Conservation (phyloP, 2,888 invertebrate species). For the Oligia fasciuncula region DNA sequence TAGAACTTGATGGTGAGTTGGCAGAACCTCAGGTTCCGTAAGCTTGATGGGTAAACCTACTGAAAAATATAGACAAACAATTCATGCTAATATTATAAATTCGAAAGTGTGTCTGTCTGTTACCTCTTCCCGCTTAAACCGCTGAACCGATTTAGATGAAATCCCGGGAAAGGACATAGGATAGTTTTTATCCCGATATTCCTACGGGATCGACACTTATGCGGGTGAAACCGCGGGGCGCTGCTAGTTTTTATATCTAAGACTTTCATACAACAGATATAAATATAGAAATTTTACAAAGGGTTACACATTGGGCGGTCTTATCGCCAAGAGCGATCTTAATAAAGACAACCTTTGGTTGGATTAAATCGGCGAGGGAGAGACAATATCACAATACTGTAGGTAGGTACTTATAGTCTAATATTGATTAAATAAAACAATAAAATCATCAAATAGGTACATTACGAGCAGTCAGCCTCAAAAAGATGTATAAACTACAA, state of each 20-base stretch:
- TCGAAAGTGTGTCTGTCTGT: too few relatives aligned
- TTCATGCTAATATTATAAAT: too few relatives aligned
- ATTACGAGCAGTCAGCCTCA: not conserved
- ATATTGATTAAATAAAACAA: not conserved
- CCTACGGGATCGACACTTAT: too few relatives aligned
- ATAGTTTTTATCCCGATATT: too few relatives aligned
- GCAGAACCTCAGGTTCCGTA: not conserved
- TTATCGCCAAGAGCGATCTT: not conserved
- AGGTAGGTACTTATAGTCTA: too few relatives aligned
- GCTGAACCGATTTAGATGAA: too few relatives aligned
- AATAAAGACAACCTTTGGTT: not conserved
- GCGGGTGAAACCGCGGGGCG: too few relatives aligned
- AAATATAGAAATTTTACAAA: not conserved
- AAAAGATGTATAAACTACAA: not conserved
- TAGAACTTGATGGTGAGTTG: slow-evolving; percentile 79
- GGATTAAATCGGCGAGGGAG: not conserved
- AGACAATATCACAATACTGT: too few relatives aligned
- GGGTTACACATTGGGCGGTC: not conserved
- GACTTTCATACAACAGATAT: too few relatives aligned
- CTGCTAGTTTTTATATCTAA: too few relatives aligned
- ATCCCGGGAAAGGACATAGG: too few relatives aligned
- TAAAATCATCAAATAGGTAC: not conserved
- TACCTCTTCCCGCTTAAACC: too few relatives aligned
- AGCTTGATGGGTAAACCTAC: not conserved
- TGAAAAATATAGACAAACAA: not conserved